A percentile compares a stretch with the other conserved stretches of the same genome.
phyloP scores from a whole-genome alignment of 2,797 vertebrate species.

The Steatocranus sp. region DNA sequence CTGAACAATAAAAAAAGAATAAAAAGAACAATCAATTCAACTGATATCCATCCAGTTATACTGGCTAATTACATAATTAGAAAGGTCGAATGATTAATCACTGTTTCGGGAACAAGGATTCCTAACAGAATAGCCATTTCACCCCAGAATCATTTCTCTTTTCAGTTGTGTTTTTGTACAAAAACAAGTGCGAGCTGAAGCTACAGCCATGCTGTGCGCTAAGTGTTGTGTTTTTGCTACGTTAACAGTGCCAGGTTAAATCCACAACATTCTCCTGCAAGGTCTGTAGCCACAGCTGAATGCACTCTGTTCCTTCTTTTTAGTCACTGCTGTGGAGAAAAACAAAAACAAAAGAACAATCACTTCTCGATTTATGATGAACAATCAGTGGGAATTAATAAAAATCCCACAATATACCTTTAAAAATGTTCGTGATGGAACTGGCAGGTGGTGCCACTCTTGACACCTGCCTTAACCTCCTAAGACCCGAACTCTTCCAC shows the following conservation, averaged over 20 bases:
- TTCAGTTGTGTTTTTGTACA: background rate
- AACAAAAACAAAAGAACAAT: background rate
- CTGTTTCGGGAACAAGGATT: background rate
- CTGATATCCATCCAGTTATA: background rate
- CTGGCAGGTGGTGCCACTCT: fast-evolving
- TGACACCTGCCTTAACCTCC: background rate
- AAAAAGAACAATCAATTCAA: background rate
- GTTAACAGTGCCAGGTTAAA: background rate
- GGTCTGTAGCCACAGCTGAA: background rate
- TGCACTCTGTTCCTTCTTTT: background rate
- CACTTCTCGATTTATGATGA: background rate
- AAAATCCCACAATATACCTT: background rate
- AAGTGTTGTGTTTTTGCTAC: background rate
- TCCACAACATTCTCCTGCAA: background rate
- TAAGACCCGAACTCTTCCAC: too few relatives aligned
- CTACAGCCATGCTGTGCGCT: background rate
- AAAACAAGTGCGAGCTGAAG: background rate
- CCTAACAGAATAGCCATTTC: background rate
- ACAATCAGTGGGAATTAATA: background rate
- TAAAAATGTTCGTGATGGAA: background rate
- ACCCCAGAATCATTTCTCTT: background rate
- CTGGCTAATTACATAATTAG: background rate
- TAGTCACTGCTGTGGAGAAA: background rate
- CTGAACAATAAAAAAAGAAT: background rate
- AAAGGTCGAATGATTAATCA: background rate